Conservation (phyloP, 2,113 vertebrate species). For the Neoarius graeffei region DNA sequence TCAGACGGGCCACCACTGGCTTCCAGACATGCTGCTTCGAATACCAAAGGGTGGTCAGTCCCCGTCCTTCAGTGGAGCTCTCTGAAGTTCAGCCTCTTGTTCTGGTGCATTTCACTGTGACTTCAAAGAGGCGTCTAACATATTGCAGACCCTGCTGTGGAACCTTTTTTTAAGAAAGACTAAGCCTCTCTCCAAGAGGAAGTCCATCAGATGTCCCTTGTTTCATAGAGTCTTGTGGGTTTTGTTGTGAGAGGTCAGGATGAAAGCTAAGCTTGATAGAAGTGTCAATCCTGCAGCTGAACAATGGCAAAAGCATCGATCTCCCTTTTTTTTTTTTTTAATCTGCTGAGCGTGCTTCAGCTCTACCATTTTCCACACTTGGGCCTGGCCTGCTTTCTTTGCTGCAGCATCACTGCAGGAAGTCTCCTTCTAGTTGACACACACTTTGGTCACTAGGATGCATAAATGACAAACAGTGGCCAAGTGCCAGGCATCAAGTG, state of each 20-base stretch:
- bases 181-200: slow-evolving; percentile 9
- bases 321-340: background rate
- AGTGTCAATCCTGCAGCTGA: slow-evolving; percentile 33
- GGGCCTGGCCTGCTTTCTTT: background rate
- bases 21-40: background rate
- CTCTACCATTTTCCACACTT: slow-evolving; percentile 54
- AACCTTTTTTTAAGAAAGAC: slow-evolving; percentile 38
- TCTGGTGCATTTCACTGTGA: slow-evolving; percentile 21
- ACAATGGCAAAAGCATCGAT: slow-evolving; percentile 14
- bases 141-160: slow-evolving; percentile 29
- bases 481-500: slow-evolving; percentile 51
- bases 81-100: slow-evolving; percentile 33
- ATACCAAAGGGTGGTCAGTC: slow-evolving; percentile 11
- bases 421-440: slow-evolving; percentile 36
- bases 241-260: slow-evolving; percentile 31
- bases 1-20: background rate
- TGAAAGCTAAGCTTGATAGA: slow-evolving; percentile 39
- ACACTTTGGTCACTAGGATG: slow-evolving; percentile 59
- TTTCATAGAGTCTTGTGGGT: slow-evolving; percentile 7
- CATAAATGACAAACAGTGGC: slow-evolving; percentile 63
- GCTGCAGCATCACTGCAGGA: slow-evolving; percentile 28
- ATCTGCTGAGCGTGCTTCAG: slow-evolving; percentile 27
- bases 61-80: background rate
- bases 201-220: slow-evolving; percentile 16
- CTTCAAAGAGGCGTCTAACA: slow-evolving; percentile 15